Conservation (phyloP, 2,888 invertebrate species). For the Stenichneumon culpator region DNA sequence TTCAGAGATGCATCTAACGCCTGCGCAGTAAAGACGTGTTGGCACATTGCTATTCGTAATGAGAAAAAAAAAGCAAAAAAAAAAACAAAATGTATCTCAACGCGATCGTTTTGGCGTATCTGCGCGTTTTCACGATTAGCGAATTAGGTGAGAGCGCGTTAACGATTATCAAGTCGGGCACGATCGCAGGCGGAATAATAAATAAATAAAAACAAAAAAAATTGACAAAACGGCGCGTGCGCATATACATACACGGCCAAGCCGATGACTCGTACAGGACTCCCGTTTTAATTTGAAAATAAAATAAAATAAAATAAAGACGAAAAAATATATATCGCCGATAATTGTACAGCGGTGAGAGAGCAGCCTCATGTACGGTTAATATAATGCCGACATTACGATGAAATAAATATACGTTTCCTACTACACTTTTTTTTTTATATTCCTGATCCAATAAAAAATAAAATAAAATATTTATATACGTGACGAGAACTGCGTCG, state of each 20-base stretch:
- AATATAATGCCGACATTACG: conserved; percentile 74
- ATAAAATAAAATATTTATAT: background rate
- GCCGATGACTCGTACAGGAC: conserved; percentile 31
- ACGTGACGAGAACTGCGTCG: conserved; percentile 3
- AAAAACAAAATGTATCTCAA: conserved; percentile 3
- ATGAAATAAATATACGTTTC: conserved; percentile 82
- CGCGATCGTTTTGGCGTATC: conserved; percentile 35
- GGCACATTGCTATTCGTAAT: conserved; percentile 19
- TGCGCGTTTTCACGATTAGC: conserved; percentile 42
- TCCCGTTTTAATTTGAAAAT: conserved; percentile 40
- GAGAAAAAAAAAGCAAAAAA: conserved; percentile 15
- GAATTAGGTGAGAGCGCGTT: conserved; percentile 40
- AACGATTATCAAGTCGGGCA: conserved; percentile 46
- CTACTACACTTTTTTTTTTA: conserved; percentile 72
- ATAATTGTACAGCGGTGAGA: conserved; percentile 67
- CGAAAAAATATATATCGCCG: conserved; percentile 48
- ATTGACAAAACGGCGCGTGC: conserved; percentile 29
- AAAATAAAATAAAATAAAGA: conserved; percentile 9
- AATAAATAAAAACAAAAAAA: background rate
- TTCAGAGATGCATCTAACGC: conserved; percentile 62
- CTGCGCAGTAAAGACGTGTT: conserved; percentile 52
- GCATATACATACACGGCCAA: conserved; percentile 33
- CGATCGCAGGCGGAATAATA: conserved; percentile 45
- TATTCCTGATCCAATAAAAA: conserved; percentile 59
- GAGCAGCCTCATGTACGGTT: conserved; percentile 76